A percentile compares a stretch with the other conserved stretches of the same genome.
Conservation (phyloP, 35 echinoderm and acorn worm genomes). For the Hemicentrotus pulcherrimus region DNA sequence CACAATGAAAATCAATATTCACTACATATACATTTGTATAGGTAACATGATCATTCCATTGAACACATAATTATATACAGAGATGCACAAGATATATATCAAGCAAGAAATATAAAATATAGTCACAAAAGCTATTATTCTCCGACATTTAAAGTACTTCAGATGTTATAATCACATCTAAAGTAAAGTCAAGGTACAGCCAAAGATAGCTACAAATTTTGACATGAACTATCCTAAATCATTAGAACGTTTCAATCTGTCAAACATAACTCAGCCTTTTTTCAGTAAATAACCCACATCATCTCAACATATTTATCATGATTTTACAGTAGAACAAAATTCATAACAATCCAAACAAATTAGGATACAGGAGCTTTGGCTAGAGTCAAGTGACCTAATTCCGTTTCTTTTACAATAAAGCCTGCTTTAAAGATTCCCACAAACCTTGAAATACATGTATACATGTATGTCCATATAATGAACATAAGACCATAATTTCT, state of each 20-base stretch:
- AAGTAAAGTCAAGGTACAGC: neutral
- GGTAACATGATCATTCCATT: neutral
- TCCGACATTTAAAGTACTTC: neutral
- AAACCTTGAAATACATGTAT: neutral
- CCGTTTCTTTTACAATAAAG: neutral
- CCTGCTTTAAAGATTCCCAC: neutral
- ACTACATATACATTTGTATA: neutral
- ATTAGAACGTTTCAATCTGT: neutral
- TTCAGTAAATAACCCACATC: neutral
- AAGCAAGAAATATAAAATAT: slow-evolving; percentile 29
- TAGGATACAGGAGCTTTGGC: neutral
- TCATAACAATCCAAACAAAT: neutral
- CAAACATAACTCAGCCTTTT: neutral
- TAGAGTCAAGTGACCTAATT: neutral
- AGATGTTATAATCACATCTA: neutral
- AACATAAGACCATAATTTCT: neutral
- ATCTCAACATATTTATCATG: neutral
- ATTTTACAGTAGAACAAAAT: neutral
- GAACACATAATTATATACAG: neutral
- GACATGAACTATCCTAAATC: neutral
- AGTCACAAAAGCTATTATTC: slow-evolving; percentile 7
- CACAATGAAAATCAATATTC: neutral
- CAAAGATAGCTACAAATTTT: neutral
- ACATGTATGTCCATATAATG: neutral
- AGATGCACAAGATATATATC: neutral